Conservation (phyloP, 1,140 invertebrate genomes). For the Copidosoma floridanum region DNA sequence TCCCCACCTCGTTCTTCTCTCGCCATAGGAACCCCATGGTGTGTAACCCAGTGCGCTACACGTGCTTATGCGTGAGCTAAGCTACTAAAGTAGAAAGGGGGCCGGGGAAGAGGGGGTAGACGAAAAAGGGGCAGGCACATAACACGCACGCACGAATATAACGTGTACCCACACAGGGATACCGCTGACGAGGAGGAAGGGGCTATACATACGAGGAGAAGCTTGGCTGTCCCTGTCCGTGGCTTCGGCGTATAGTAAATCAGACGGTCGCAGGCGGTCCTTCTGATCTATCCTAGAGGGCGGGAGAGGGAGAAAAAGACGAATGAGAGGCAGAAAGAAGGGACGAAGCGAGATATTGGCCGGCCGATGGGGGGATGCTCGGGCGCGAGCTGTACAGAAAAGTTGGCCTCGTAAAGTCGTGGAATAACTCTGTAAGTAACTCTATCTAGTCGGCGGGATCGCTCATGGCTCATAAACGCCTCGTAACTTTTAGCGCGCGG, state of each 20-base stretch:
- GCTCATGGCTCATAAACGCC: constrained; percentile 55
- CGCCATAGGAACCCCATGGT: no score
- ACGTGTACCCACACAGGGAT: constrained; percentile 7
- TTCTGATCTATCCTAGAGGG: constrained; percentile 50
- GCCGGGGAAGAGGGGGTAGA: neutral
- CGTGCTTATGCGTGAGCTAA: no score
- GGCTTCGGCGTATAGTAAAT: constrained; percentile 49
- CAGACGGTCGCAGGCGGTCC: constrained; percentile 56
- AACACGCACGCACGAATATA: neutral
- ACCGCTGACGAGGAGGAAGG: neutral
- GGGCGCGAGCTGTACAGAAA: constrained; percentile 1
- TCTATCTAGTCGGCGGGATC: constrained; percentile 47
- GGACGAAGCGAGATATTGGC: constrained; percentile 25
- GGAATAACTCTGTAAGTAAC: constrained; percentile 52
- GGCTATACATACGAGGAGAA: neutral
- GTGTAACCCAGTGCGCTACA: no score
- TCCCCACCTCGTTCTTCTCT: constrained; percentile 41
- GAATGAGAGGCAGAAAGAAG: neutral
- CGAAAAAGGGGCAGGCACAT: constrained; percentile 2
- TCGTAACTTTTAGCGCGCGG: no score
- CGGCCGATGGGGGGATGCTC: constrained; percentile 25
- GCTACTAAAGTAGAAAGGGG: constrained; percentile 18
- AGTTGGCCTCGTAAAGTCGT: constrained; percentile 41
- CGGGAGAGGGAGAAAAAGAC: no score
- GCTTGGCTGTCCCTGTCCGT: constrained; percentile 31